Percentiles rank a stretch among this genome's conserved stretches.
phyloP scores from a whole-genome alignment of 2,797 vertebrate species.

The Synanceia verrucosa region DNA sequence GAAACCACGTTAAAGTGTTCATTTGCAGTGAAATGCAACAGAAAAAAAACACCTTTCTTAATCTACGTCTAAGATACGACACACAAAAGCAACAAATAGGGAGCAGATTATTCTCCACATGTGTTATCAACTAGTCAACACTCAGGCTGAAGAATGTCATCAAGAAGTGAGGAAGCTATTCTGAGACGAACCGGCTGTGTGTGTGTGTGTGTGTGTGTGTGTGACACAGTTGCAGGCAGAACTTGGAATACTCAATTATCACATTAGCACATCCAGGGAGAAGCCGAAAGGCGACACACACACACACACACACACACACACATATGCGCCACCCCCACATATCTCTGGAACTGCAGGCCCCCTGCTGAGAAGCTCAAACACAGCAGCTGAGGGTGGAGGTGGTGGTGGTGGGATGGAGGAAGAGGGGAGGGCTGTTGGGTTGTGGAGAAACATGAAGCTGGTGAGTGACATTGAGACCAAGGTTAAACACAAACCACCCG shows the following conservation, averaged over 20 bases:
- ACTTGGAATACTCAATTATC: slow-evolving; percentile 79
- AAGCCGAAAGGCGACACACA: slow-evolving; percentile 63
- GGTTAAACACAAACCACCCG: slow-evolving; percentile 69
- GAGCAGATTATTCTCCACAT: slow-evolving; percentile 34
- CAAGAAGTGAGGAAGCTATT: slow-evolving; percentile 66
- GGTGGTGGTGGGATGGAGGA: slow-evolving; percentile 29
- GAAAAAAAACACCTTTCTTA: neutral
- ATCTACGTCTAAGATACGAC: slow-evolving; percentile 5
- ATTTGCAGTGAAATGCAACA: neutral
- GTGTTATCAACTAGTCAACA: slow-evolving; percentile 52
- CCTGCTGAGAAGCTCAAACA: slow-evolving; percentile 79
- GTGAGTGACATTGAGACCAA: slow-evolving; percentile 80
- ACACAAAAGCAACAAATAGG: slow-evolving; percentile 23
- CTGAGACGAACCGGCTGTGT: slow-evolving; percentile 60
- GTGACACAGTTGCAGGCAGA: slow-evolving; percentile 76
- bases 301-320: slow-evolving; percentile 16
- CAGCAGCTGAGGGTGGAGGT: slow-evolving; percentile 58
- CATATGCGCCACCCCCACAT: slow-evolving; percentile 64
- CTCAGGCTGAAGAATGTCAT: slow-evolving; percentile 50
- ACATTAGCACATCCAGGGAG: slow-evolving; percentile 79
- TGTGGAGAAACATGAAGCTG: slow-evolving; percentile 55
- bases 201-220: slow-evolving; percentile 12
- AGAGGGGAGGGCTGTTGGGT: slow-evolving; percentile 43
- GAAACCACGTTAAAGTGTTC: neutral
- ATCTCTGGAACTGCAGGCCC: slow-evolving; percentile 71